These are phyloP conservation scores for Oncorhynchus mykiss DNA, from an alignment of 2,113 vertebrate species.

Conservation along the genomic window DNA sequence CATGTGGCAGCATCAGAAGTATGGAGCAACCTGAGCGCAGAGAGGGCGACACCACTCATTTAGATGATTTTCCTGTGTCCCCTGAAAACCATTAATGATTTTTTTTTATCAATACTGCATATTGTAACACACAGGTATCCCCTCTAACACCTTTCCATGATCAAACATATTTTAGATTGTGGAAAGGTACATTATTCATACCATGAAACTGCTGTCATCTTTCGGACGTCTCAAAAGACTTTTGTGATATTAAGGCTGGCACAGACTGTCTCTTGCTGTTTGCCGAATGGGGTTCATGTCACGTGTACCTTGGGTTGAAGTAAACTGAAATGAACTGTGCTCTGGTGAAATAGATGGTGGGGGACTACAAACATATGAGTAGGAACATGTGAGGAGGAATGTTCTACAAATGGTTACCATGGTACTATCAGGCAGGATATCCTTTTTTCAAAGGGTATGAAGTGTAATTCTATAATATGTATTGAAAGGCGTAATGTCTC, in stretches of 20 bases:
- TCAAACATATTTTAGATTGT: background rate
- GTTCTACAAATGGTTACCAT: too few relatives aligned
- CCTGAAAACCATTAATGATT: background rate
- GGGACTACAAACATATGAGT: background rate
- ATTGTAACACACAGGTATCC: background rate
- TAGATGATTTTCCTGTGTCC: background rate
- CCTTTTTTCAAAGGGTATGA: too few relatives aligned
- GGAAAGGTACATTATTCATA: too few relatives aligned
- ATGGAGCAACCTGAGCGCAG: background rate
- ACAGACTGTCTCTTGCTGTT: background rate
- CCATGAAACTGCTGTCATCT: too few relatives aligned
- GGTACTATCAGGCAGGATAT: background rate
- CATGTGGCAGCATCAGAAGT: constrained; percentile 11
- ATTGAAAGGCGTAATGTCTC: too few relatives aligned
- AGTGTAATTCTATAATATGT: too few relatives aligned
- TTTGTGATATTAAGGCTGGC: background rate
- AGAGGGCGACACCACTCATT: background rate
- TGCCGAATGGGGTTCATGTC: background rate
- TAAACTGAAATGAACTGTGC: background rate
- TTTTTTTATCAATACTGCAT: background rate
- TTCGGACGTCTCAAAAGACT: too few relatives aligned
- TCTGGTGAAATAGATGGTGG: background rate
- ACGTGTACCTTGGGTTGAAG: too few relatives aligned
- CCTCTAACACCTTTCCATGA: too few relatives aligned
- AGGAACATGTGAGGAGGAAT: too few relatives aligned